These are phyloP conservation scores for Choristoneura rosaceana DNA, from an alignment of 2,888 invertebrate species.

Conservation along the genomic window DNA sequence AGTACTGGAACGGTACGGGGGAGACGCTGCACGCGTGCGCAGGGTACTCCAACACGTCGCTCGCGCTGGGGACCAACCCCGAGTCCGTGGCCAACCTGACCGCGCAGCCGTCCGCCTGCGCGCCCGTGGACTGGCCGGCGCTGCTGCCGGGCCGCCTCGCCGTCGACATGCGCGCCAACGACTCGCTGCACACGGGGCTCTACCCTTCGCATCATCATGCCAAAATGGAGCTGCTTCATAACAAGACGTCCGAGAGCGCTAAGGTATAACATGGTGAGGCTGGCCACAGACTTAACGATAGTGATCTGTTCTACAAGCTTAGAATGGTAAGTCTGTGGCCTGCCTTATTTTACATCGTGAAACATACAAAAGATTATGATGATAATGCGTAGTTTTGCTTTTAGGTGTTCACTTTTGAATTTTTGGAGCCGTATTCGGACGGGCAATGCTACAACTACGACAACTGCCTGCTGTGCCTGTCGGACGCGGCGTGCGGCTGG, in stretches of 20 bases:
- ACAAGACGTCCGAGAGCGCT: conserved; percentile 89
- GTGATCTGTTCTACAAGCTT: no score
- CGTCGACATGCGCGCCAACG: conserved; percentile 89
- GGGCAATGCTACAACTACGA: conserved; percentile 91
- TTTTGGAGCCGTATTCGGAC: conserved; percentile 94
- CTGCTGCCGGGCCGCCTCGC: conserved; percentile 87
- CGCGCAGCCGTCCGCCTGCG: conserved; percentile 89
- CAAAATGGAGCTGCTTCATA: conserved; percentile 93
- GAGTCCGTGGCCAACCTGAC: conserved; percentile 87
- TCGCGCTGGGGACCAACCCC: conserved; percentile 82
- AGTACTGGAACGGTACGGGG: conserved; percentile 88
- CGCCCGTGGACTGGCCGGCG: conserved; percentile 88
- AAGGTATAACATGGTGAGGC: conserved; percentile 78
- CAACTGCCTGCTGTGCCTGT: conserved; percentile 94
- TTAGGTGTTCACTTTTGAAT: conserved; percentile 93
- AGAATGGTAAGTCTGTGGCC: no score
- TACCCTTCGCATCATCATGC: conserved; percentile 89
- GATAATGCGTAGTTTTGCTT: conserved; percentile 39
- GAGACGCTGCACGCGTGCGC: conserved; percentile 92
- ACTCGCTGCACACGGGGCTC: conserved; percentile 83
- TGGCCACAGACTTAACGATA: no score
- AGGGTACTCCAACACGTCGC: conserved; percentile 90
- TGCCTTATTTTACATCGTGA: no score
- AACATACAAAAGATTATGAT: background rate
- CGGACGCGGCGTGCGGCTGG: conserved; percentile 97